Evolutionary conservation across 2,113 vertebrate species (phyloP), one percentile per base, ranked within the genome.

Genomic region (Pao palembangensis): DNA sequence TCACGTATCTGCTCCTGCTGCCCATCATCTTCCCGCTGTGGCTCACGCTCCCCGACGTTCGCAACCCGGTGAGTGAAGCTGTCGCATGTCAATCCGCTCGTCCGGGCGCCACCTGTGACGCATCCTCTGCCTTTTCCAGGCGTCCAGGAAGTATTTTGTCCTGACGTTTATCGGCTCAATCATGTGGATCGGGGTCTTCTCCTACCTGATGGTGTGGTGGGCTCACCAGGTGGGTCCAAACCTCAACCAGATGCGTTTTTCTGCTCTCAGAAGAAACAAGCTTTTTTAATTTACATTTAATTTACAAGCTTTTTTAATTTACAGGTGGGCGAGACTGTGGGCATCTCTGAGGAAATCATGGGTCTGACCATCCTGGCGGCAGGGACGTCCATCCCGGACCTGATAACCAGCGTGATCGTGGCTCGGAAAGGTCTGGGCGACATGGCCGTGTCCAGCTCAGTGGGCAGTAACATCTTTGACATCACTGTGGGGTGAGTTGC

Each of bases 21-120:
- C 96, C 96, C 70, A 95, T 98, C 55, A 88, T 96, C 67, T 90
- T 98, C 48, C 94, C 93, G 1, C 83, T 98, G 77, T 98, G 96
- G 96, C 71, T 87, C 58, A 95, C 94, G 18, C 85, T 98, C 57
- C 96, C 96, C 0, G 96, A 98, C 0, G 96, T 96, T 73, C 91
- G 96, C 63, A 98, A 96, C 61, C 76, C 80, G 66, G 96, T 97
- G 69, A 80, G 83, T 55, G 19, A 38, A 11, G 34, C 34, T 8
- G 34, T 38, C 34, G 34, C 2, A 1, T 4, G 34, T 12, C 2
- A 0, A 6, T 2, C 1, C 18, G 1, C n/a, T 11, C n/a, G 6
- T 7, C 16, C 44, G 44, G 13, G 14, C 17, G 44, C 15, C 15
- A 16, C 44, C 43, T 17, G 43, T 17, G 43, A 44, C 13, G 16